These are phyloP conservation scores for Cartodere bifasciata DNA, from an alignment of 2,888 invertebrate species.

Conservation along the genomic window DNA sequence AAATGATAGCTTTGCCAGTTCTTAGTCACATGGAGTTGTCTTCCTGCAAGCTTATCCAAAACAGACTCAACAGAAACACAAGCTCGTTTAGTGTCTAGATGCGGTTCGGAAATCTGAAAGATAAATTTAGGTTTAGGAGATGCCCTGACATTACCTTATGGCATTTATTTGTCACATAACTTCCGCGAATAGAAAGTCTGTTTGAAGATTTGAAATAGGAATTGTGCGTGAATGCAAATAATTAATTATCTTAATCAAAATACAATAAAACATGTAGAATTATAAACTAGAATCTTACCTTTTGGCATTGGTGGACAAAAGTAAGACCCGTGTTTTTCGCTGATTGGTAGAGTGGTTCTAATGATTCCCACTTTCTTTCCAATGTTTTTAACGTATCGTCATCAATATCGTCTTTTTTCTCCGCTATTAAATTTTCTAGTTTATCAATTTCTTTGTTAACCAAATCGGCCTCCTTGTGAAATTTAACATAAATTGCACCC, in stretches of 20 bases:
- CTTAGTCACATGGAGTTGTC: constrained; percentile 50
- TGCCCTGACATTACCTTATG: too few relatives aligned
- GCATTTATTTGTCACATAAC: too few relatives aligned
- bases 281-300: too few relatives aligned
- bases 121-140: constrained; percentile 23
- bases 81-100: constrained; percentile 55
- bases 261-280: too few relatives aligned
- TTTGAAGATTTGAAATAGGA: too few relatives aligned
- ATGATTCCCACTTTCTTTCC: constrained; percentile 52
- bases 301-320: constrained; percentile 48
- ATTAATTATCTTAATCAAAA: too few relatives aligned
- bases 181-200: too few relatives aligned
- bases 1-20: constrained; percentile 62
- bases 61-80: constrained; percentile 53
- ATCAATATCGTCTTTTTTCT: constrained; percentile 35
- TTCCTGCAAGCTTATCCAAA: constrained; percentile 51
- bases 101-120: constrained; percentile 50
- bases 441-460: constrained; percentile 52
- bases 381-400: constrained; percentile 38
- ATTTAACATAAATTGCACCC: constrained; percentile 54
- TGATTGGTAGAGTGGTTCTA: constrained; percentile 50
- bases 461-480: constrained; percentile 55
- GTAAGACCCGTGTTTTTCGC: constrained; percentile 53
- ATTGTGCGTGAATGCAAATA: too few relatives aligned
- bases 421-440: constrained; percentile 46